Evolutionary conservation across 2,888 invertebrate species (phyloP).

Genomic region (Drosophila maculinotata): DNA sequence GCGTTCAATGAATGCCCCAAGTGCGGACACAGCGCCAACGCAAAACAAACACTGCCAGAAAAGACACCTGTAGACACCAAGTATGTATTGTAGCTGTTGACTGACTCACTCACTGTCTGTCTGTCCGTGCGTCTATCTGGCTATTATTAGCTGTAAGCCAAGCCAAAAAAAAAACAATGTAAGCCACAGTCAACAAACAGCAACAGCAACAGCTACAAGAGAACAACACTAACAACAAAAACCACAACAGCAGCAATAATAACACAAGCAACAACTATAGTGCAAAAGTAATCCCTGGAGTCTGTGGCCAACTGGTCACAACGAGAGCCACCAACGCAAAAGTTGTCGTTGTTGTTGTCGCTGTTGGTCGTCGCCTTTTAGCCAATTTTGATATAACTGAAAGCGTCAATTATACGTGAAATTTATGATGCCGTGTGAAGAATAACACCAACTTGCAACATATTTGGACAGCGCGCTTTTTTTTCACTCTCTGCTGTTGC

Average conservation of each 20-base stretch:
- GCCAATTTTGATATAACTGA: conserved; percentile 83
- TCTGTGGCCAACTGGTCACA: conserved; percentile 36
- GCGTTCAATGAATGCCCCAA: conserved; percentile 23
- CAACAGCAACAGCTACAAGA: conserved; percentile 23
- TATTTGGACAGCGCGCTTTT: conserved; percentile 70
- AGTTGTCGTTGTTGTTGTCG: conserved; percentile 30
- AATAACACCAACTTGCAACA: conserved; percentile 82
- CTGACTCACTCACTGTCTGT: conserved; percentile 13
- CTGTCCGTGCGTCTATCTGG: too few species aligned
- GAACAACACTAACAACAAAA: conserved; percentile 23
- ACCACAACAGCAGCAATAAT: conserved; percentile 32
- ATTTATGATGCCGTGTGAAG: conserved; percentile 84
- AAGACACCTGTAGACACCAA: conserved; percentile 65
- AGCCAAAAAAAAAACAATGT: conserved; percentile 52
- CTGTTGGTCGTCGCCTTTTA: conserved; percentile 66
- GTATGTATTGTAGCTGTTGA: conserved; percentile 36
- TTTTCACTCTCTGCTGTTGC: background rate
- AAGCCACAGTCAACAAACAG: conserved; percentile 36
- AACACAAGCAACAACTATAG: conserved; percentile 8
- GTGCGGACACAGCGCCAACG: conserved; percentile 23
- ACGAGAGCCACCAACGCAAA: conserved; percentile 73
- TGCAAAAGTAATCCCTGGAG: conserved; percentile 68
- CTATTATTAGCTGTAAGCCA: conserved; percentile 69
- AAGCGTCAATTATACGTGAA: conserved; percentile 84
- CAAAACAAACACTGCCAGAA: conserved; percentile 24